phyloP scores from a whole-genome alignment of 1,140 invertebrate genomes.

The Diorhabda elongata region DNA sequence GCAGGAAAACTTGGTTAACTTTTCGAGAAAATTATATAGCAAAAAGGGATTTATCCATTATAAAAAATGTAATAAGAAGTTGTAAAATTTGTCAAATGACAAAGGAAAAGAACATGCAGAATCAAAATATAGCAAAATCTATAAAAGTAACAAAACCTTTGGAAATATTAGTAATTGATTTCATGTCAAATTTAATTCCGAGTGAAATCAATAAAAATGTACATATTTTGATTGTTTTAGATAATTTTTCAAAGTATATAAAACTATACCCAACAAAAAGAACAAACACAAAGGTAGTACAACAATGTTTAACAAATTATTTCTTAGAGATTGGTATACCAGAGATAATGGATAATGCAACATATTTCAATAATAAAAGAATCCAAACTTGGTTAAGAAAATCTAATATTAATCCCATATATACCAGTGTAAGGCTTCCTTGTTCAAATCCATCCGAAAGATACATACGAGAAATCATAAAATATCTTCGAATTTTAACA shows the following conservation, averaged over 20 bases:
- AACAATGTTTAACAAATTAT: constrained; percentile 7
- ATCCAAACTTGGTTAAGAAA: background rate
- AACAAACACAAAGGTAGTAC: constrained; percentile 1
- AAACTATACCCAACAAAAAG: constrained; percentile 3
- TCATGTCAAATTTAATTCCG: constrained; percentile 1
- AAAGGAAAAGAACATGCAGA: constrained; percentile 2
- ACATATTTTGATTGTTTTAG: constrained; percentile 2
- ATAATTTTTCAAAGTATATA: constrained; percentile 11
- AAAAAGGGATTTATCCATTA: background rate
- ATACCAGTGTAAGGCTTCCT: constrained; percentile 10
- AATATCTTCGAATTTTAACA: constrained; percentile 7
- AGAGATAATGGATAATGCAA: constrained; percentile 9
- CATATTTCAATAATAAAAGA: constrained; percentile 13
- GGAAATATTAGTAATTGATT: constrained; percentile 6
- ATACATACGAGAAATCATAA: constrained; percentile 11
- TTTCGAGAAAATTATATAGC: constrained; percentile 7
- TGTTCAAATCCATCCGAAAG: constrained; percentile 5
- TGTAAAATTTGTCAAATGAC: constrained; percentile 6
- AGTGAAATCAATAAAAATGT: background rate
- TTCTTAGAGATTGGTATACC: constrained; percentile 7
- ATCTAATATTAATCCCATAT: background rate
- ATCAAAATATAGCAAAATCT: constrained; percentile 4
- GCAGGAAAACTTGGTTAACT: constrained; percentile 5
- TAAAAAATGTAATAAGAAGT: constrained; percentile 3
- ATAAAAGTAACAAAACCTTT: constrained; percentile 7